These are phyloP conservation scores for Gasteruption jaculator DNA, from an alignment of 2,888 invertebrate species.

Conservation along the genomic window DNA sequence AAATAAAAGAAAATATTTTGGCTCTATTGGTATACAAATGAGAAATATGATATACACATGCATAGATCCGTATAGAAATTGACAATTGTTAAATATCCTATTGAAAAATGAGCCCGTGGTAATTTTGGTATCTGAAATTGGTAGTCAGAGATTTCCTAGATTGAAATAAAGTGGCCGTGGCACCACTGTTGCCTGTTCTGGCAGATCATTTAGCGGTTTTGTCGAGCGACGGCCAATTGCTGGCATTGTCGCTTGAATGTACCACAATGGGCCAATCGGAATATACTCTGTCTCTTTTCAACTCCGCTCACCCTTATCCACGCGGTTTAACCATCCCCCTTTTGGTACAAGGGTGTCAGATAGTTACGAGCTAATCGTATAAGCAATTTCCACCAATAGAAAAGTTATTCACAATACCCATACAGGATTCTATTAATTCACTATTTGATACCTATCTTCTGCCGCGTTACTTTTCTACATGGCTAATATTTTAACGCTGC, in stretches of 20 bases:
- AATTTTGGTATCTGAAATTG: slow-evolving; percentile 45
- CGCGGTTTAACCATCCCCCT: slow-evolving; percentile 24
- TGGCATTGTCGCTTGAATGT: slow-evolving; percentile 52
- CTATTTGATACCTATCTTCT: too few species aligned
- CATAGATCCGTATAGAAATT: too few species aligned
- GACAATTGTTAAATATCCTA: too few species aligned
- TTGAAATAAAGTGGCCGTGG: slow-evolving; percentile 52
- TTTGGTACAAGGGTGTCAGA: slow-evolving; percentile 32
- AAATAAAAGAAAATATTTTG: too few species aligned
- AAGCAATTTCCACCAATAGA: slow-evolving; percentile 44
- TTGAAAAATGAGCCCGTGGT: slow-evolving; percentile 45
- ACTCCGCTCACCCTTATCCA: slow-evolving; percentile 27
- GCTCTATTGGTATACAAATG: too few species aligned
- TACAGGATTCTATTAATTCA: too few species aligned
- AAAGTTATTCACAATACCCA: slow-evolving; percentile 41
- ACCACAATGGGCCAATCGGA: slow-evolving; percentile 54
- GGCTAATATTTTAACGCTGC: too few species aligned
- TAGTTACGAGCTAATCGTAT: slow-evolving; percentile 47
- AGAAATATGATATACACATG: too few species aligned
- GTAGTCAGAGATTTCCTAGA: slow-evolving; percentile 47
- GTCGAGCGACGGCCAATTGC: slow-evolving; percentile 54
- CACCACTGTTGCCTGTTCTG: slow-evolving; percentile 45
- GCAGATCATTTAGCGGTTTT: slow-evolving; percentile 54
- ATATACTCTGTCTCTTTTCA: slow-evolving; percentile 47
- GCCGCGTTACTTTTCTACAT: too few species aligned